A percentile compares a stretch with the other conserved stretches of the same genome.
phyloP scores from a whole-genome alignment of 2,888 invertebrate genomes.

The Strigamia maritima region DNA sequence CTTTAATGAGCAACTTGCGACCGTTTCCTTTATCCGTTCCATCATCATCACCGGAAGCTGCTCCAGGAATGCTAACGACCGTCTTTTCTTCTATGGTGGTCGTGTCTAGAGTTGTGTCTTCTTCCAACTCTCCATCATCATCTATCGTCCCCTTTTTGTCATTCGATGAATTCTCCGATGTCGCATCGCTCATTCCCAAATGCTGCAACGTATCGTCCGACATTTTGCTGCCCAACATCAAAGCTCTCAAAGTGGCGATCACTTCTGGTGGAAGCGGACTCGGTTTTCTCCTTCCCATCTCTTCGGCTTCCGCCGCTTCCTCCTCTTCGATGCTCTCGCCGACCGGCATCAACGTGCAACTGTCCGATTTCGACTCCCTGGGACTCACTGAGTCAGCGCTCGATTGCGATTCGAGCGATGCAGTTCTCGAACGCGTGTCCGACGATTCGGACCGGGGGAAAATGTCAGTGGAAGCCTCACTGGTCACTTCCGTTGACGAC shows the following conservation, averaged over 20 bases:
- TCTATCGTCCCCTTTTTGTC: background rate
- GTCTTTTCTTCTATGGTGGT: conserved; percentile 6
- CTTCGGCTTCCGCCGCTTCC: background rate
- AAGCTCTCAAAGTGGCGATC: background rate
- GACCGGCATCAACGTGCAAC: conserved; percentile 26
- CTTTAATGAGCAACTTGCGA: conserved; percentile 31
- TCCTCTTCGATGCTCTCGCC: background rate
- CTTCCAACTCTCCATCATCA: background rate
- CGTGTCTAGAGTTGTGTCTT: background rate
- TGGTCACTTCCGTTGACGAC: conserved; percentile 37
- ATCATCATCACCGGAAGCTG: background rate
- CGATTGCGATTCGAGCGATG: conserved; percentile 27
- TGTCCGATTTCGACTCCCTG: conserved; percentile 35
- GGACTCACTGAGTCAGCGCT: background rate
- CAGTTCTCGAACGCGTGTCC: conserved; percentile 35
- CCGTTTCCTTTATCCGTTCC: background rate
- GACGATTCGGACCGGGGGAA: conserved; percentile 36
- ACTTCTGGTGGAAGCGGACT: background rate
- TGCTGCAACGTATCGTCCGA: background rate
- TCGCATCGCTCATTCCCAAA: background rate
- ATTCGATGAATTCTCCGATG: background rate
- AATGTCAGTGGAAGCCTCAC: conserved; percentile 38
- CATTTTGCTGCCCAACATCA: background rate
- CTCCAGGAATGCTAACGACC: background rate
- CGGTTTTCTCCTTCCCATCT: background rate